phyloP scores from a whole-genome alignment of 2,113 vertebrate species.

The Lophius piscatorius region DNA sequence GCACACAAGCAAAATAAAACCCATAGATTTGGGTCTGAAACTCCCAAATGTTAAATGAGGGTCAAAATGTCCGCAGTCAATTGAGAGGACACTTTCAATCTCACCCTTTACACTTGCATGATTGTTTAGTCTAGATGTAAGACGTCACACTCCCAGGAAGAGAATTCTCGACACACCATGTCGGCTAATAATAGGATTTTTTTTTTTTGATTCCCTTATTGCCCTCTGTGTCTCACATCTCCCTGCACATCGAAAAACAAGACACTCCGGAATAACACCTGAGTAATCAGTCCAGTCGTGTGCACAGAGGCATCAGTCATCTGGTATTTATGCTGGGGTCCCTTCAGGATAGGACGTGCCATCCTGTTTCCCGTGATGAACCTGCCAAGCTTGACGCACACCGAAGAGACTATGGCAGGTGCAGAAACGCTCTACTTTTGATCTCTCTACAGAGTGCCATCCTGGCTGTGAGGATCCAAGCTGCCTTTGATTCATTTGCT shows the following conservation, averaged over 20 bases:
- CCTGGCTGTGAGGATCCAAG: constrained; percentile 62
- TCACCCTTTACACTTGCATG: background rate
- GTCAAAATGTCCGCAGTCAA: constrained; percentile 12
- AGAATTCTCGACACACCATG: constrained; percentile 30
- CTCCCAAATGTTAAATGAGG: background rate
- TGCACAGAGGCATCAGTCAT: constrained; percentile 12
- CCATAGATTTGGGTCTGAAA: background rate
- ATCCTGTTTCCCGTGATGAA: constrained; percentile 20
- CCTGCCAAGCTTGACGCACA: constrained; percentile 20
- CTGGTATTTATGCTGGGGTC: constrained; percentile 7
- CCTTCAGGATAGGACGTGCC: constrained; percentile 13
- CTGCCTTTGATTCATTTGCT: constrained; percentile 75
- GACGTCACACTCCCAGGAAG: constrained; percentile 21
- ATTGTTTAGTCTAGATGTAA: constrained; percentile 19
- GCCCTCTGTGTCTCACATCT: background rate
- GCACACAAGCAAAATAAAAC: background rate
- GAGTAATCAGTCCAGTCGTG: constrained; percentile 15
- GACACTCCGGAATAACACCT: constrained; percentile 11
- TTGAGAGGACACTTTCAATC: background rate
- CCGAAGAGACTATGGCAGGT: constrained; percentile 61
- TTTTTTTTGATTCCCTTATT: constrained; percentile 4
- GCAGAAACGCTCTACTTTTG: constrained; percentile 70
- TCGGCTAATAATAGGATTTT: constrained; percentile 11
- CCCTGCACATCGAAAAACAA: background rate
- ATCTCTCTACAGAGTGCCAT: constrained; percentile 67